Evolutionary conservation across 2,113 vertebrate species (phyloP).

Genomic region (Microtus pennsylvanicus): DNA sequence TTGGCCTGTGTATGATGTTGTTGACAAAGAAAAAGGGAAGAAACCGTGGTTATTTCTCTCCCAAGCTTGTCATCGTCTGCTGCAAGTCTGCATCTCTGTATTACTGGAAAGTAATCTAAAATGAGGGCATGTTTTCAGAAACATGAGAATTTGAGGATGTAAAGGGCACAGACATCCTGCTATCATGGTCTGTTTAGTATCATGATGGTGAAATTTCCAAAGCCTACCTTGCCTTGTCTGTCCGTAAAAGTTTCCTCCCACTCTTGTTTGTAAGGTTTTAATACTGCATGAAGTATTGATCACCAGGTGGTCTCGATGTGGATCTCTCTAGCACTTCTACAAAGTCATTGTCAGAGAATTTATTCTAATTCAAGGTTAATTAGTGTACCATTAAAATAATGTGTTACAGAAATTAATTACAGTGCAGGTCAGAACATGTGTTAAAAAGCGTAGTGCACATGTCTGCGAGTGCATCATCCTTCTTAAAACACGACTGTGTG

Average conservation of each 20-base stretch:
- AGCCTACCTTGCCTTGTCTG: constrained; percentile 51
- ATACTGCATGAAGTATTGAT: constrained; percentile 65
- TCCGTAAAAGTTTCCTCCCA: constrained; percentile 65
- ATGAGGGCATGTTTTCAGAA: constrained; percentile 31
- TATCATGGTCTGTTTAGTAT: constrained; percentile 17
- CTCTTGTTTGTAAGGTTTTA: constrained; percentile 48
- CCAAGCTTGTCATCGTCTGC: neutral
- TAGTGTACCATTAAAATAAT: constrained; percentile 88
- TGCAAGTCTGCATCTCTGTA: neutral
- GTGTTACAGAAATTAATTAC: constrained; percentile 87
- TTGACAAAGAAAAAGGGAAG: constrained; percentile 12
- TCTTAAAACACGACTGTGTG: constrained; percentile 73
- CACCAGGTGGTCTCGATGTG: constrained; percentile 66
- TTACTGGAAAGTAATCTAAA: constrained; percentile 14
- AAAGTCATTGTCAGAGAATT: constrained; percentile 85
- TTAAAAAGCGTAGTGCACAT: constrained; percentile 78
- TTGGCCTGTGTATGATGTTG: neutral
- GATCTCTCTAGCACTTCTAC: constrained; percentile 74
- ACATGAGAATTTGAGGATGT: constrained; percentile 34
- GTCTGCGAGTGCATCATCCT: constrained; percentile 69
- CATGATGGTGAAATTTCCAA: constrained; percentile 10
- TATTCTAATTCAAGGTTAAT: constrained; percentile 88
- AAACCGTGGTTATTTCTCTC: constrained; percentile 12
- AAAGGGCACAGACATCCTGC: neutral
- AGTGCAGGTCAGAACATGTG: constrained; percentile 83